phyloP scores from a whole-genome alignment of 2,888 invertebrate species.

The Gortyna flavago region DNA sequence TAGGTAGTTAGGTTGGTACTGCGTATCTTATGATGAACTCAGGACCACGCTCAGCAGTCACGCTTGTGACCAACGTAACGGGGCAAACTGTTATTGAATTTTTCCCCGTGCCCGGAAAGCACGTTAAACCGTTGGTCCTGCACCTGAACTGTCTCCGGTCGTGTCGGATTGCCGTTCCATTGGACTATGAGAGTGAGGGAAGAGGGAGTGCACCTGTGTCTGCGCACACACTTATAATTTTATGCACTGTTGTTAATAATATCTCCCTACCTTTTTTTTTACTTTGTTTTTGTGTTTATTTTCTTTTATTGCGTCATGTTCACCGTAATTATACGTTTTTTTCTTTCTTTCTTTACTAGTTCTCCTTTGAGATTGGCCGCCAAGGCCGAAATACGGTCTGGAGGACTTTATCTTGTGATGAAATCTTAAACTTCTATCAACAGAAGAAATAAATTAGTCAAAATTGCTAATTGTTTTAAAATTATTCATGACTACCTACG shows the following conservation, averaged over 20 bases:
- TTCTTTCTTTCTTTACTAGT: no score
- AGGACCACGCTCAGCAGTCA: background rate
- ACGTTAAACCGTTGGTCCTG: background rate
- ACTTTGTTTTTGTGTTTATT: no score
- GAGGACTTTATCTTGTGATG: background rate
- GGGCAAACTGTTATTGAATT: background rate
- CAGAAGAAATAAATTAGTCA: constrained; percentile 19
- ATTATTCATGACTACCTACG: constrained; percentile 26
- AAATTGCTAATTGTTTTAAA: background rate
- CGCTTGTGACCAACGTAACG: background rate
- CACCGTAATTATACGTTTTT: no score
- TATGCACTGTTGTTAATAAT: no score
- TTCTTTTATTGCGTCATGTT: no score
- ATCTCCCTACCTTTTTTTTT: no score
- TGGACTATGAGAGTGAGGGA: no score
- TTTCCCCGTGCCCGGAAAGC: background rate
- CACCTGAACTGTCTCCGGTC: no score
- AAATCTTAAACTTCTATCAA: constrained; percentile 7
- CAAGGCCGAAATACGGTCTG: background rate
- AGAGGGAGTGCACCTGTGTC: no score
- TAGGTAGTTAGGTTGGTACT: background rate
- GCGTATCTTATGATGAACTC: background rate
- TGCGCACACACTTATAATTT: no score
- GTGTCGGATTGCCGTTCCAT: no score
- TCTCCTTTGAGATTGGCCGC: background rate